phyloP scores from a whole-genome alignment of 2,888 invertebrate species.

The Mythimna lalbum region DNA sequence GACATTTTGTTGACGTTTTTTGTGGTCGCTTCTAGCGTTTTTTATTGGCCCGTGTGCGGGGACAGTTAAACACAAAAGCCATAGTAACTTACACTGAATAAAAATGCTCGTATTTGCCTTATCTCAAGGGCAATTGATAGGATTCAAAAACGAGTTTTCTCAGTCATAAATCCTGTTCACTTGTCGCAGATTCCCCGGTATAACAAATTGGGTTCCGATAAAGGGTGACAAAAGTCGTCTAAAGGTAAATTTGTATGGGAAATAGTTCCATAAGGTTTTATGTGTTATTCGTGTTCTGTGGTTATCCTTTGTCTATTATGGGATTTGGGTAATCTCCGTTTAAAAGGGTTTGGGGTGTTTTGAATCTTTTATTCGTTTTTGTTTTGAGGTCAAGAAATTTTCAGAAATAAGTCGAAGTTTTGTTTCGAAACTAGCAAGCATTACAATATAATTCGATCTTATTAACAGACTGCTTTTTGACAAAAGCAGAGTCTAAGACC shows the following conservation, averaged over 20 bases:
- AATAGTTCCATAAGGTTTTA: constrained; percentile 37
- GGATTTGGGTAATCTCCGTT: constrained; percentile 22
- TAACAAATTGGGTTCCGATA: constrained; percentile 61
- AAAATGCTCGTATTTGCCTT: constrained; percentile 48
- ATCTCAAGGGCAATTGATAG: constrained; percentile 63
- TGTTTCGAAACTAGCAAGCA: no score
- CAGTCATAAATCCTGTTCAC: constrained; percentile 58
- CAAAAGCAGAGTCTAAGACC: no score
- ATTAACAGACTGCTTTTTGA: no score
- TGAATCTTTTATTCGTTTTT: constrained; percentile 4
- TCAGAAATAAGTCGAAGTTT: no score
- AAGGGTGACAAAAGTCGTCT: constrained; percentile 37
- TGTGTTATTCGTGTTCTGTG: constrained; percentile 6
- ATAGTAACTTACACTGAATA: constrained; percentile 23
- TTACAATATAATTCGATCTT: no score
- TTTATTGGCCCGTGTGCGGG: no score
- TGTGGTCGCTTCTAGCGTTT: no score
- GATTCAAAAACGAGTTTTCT: constrained; percentile 53
- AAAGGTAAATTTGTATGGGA: constrained; percentile 46
- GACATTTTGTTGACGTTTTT: no score
- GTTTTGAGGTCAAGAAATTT: no score
- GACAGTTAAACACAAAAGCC: neutral
- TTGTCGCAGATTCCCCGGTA: constrained; percentile 53
- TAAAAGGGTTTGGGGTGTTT: constrained; percentile 4
- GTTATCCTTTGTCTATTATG: constrained; percentile 22